Evolutionary conservation across 2,888 invertebrate species (phyloP).

Genomic region (Pyrocoelia pectoralis): DNA sequence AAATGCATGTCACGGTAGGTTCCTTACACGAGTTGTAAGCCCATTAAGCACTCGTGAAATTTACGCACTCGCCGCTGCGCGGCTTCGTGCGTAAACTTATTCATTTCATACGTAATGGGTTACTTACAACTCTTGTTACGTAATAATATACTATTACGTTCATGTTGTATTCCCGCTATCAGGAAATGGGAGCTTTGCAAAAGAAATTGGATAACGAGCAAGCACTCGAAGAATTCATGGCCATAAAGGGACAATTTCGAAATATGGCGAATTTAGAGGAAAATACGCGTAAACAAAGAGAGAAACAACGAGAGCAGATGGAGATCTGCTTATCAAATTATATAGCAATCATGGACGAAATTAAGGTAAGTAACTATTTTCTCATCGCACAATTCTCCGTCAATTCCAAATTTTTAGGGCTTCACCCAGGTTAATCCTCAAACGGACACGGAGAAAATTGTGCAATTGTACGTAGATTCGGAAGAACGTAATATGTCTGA

Average conservation of each 20-base stretch:
- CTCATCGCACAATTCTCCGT: no score
- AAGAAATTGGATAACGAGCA: conserved; percentile 85
- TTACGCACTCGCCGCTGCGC: no score
- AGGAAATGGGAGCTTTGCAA: conserved; percentile 89
- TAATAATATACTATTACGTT: no score
- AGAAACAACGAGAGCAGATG: conserved; percentile 72
- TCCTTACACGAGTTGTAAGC: no score
- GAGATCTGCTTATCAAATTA: conserved; percentile 77
- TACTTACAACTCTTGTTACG: no score
- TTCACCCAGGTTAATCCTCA: neutral
- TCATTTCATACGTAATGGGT: no score
- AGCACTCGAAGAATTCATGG: conserved; percentile 84
- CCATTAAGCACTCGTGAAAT: no score
- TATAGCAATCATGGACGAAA: conserved; percentile 76
- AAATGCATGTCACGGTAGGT: neutral
- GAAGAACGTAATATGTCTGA: conserved; percentile 93
- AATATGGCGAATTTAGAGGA: conserved; percentile 78
- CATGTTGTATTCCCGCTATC: no score
- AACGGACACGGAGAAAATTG: conserved; percentile 57
- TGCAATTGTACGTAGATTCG: conserved; percentile 78
- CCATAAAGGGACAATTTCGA: conserved; percentile 81
- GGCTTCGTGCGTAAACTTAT: no score
- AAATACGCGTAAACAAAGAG: conserved; percentile 75
- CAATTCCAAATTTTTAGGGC: neutral
- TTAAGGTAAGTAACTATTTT: conserved; percentile 62